phyloP scores from a whole-genome alignment of 2,113 vertebrate genomes.

The Heloderma charlesbogerti region DNA sequence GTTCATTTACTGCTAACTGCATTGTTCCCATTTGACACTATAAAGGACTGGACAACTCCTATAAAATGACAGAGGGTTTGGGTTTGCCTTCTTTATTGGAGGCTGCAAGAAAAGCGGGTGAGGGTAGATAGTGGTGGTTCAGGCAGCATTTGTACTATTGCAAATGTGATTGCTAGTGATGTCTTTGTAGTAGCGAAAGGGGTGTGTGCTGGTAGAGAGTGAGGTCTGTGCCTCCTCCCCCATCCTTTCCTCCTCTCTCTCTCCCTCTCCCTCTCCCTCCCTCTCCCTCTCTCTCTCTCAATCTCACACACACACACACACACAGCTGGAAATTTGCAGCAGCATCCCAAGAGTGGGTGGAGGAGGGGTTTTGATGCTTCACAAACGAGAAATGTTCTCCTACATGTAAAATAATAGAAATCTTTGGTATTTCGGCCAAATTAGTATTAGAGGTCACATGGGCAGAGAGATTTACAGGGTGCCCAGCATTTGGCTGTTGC shows the following conservation, averaged over 20 bases:
- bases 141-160: slow-evolving; percentile 81
- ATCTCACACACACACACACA: not conserved
- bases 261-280: slow-evolving; percentile 52
- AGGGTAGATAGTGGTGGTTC: slow-evolving; percentile 57
- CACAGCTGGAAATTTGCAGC: slow-evolving; percentile 5
- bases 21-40: slow-evolving; percentile 70
- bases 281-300: no score
- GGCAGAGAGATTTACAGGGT: slow-evolving; percentile 68
- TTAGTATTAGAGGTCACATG: slow-evolving; percentile 78
- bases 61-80: slow-evolving; percentile 58
- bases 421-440: slow-evolving; percentile 52
- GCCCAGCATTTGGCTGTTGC: slow-evolving; percentile 69
- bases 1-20: slow-evolving; percentile 77
- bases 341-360: not conserved
- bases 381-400: slow-evolving; percentile 45
- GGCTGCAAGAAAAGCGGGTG: slow-evolving; percentile 46
- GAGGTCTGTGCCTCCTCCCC: slow-evolving; percentile 78
- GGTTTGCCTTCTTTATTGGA: not conserved
- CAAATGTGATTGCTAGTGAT: slow-evolving; percentile 82
- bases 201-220: slow-evolving; percentile 82
- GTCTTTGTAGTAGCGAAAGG: slow-evolving; percentile 86
- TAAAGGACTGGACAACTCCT: slow-evolving; percentile 65
- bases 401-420: slow-evolving; percentile 52
- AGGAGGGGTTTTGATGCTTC: not conserved
- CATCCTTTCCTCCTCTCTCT: slow-evolving; percentile 53